Evolutionary conservation across 2,888 invertebrate genomes (phyloP), one percentile per base, ranked within the genome.

Genomic region (Thera obeliscata): DNA sequence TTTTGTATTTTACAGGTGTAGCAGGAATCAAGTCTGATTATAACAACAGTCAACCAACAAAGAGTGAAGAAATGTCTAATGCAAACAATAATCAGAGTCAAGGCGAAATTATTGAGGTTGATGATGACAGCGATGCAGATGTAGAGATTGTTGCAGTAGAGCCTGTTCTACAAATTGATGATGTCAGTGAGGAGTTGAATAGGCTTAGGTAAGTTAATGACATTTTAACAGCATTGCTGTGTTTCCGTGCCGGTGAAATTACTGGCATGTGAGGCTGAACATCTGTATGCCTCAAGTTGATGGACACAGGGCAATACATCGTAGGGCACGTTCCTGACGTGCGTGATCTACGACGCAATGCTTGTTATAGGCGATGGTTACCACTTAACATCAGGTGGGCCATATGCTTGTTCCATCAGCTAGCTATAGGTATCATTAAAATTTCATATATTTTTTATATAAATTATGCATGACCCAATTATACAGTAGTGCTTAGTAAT

Each of bases 11-110:
- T 77, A 57, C 71, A 90, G 90, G 90, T 69, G 81, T 90, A 75
- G 90, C 90, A 67, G 90, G 90, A 59, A 90, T 90, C 64, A 88
- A 87, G 79, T 84, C 80, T 73, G 77, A 81, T 62, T 79, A 76
- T 59, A 72, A 72, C 58, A 67, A 77, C 75, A 41, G 43, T 1
- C 61, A 59, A 77, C 66, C 70, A 57, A 85, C 83, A 69, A 80
- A 61, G 50, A 80, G 76, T 67, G 72, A 77, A 48, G 72, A 77
- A 71, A 46, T 46, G 9, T 69, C 72, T 33, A 76, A 76, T 74
- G 70, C 62, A 22, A 69, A 62, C 36, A 66, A 56, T 38, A 73
- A 63, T 59, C 68, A 66, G 38, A 69, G 57, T 59, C 74, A 73
- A 38, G 72, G 64, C 61, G 79, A 79, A 72, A 60, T 79, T 8